These are phyloP conservation scores for Paratrypauchen microcephalus DNA, from an alignment of 2,797 vertebrate species.

Conservation along the genomic window DNA sequence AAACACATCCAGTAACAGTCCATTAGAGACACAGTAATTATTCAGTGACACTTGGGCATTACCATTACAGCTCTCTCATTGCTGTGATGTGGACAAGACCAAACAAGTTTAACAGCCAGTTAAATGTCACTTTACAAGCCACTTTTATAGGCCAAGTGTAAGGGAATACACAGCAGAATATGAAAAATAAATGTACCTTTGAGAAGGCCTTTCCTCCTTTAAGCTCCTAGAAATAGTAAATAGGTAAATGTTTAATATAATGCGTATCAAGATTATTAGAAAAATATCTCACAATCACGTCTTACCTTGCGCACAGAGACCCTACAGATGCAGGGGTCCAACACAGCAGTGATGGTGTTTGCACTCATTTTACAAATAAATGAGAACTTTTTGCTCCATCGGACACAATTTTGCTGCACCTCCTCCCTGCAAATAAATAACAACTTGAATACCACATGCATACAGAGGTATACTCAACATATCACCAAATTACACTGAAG, in stretches of 20 bases:
- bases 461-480: not conserved
- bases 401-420: slow-evolving; percentile 93
- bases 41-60: slow-evolving; percentile 44
- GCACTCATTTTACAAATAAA: slow-evolving; percentile 95
- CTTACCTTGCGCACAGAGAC: slow-evolving; percentile 94
- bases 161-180: not conserved
- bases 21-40: slow-evolving; percentile 17
- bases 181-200: slow-evolving; percentile 43
- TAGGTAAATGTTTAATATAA: not conserved
- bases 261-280: not conserved
- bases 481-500: not conserved
- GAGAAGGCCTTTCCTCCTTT: slow-evolving; percentile 67
- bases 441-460: not conserved
- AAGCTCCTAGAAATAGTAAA: slow-evolving; percentile 52
- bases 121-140: slow-evolving; percentile 23
- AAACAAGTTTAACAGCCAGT: slow-evolving; percentile 12
- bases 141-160: not conserved
- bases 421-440: slow-evolving; percentile 79
- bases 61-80: slow-evolving; percentile 10
- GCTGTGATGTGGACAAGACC: not conserved
- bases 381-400: slow-evolving; percentile 90
- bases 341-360: slow-evolving; percentile 85
- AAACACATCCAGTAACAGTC: not conserved
- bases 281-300: not conserved
- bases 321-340: slow-evolving; percentile 91